Evolutionary conservation across 2,797 vertebrate genomes (phyloP), one percentile per base, ranked within the genome.

Genomic region (Chloroceryle amazona): DNA sequence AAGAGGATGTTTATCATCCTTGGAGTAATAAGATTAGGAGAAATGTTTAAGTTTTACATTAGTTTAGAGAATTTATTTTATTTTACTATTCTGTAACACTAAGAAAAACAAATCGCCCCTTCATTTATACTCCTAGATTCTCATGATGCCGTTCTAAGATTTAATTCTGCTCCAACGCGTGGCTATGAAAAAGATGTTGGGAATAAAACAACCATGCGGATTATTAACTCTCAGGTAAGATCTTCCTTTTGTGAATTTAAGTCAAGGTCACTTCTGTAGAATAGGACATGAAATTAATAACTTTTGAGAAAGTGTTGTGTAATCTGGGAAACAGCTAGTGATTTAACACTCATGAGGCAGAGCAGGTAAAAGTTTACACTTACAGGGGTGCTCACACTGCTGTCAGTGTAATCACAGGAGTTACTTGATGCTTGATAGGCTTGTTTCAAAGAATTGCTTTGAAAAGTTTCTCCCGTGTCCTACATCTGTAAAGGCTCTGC

Each of bases 171-270:
- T 23, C 99, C 99, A 29, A 99, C 99, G 6, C 98, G 97, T 66
- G 99, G 99, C 75, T 99, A 99, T 63, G 99, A 99, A 97, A 98
- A 98, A 95, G 99, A 99, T 60, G 99, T 99, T 90, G 99, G 99
- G 63, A 99, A 98, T 97, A 99, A 99, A 98, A 99, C 99, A 84
- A 99, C 99, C 3, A 96, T 99, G 74, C 99, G 99, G 87, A 99
- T 99, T 97, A 99, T 99, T 96, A 99, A 99, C 95, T 99, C 99
- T 19, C 99, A 99, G 99, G 99, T 99, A 98, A 98, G 98, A 28
- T 11, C 70, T 86, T 93, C 31, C 26, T 74, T 75, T 70, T 81
- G 39, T 73, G 55, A 60, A 52, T 78, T 52, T 16, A 29, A 72
- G 41, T 79, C 18, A 60, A 4, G 33, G n/a, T 90, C 31, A 51